Conservation (phyloP, 2,113 vertebrate species). For the Rhizomys pruinosus region DNA sequence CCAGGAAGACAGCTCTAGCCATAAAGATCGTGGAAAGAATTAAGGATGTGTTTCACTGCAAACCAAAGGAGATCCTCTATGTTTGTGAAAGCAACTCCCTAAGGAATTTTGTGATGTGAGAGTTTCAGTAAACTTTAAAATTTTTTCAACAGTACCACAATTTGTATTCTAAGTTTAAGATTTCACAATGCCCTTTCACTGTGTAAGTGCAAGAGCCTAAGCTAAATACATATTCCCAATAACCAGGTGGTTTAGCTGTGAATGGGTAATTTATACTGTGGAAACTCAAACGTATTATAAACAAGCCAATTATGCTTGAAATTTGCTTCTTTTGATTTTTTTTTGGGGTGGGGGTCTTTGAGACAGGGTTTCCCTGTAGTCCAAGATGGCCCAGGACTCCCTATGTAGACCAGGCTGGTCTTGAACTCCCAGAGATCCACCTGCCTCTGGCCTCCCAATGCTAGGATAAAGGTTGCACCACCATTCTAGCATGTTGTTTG, state of each 20-base stretch:
- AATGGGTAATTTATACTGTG: not conserved
- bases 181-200: not conserved
- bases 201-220: not conserved
- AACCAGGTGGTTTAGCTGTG: not conserved
- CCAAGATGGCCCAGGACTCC: too few relatives aligned
- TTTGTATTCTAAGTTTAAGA: conserved; percentile 22
- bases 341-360: not conserved
- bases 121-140: not conserved
- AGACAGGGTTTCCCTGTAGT: too few relatives aligned
- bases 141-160: conserved; percentile 1
- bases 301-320: not conserved
- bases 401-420: too few relatives aligned
- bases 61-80: conserved; percentile 82
- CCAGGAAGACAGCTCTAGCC: conserved; percentile 84
- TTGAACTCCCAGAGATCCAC: too few relatives aligned
- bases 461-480: too few relatives aligned
- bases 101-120: conserved; percentile 81
- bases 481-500: too few relatives aligned
- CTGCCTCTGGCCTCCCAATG: too few relatives aligned
- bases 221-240: not conserved
- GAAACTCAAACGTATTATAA: not conserved
- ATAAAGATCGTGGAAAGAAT: conserved; percentile 81
- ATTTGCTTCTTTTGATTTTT: not conserved
- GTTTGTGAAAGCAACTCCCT: conserved; percentile 84
- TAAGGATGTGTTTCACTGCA: conserved; percentile 73